A percentile compares a stretch with the other conserved stretches of the same genome.
Evolutionary conservation across 2,113 vertebrate species (phyloP).

Genomic region (Litocranius walleri): DNA sequence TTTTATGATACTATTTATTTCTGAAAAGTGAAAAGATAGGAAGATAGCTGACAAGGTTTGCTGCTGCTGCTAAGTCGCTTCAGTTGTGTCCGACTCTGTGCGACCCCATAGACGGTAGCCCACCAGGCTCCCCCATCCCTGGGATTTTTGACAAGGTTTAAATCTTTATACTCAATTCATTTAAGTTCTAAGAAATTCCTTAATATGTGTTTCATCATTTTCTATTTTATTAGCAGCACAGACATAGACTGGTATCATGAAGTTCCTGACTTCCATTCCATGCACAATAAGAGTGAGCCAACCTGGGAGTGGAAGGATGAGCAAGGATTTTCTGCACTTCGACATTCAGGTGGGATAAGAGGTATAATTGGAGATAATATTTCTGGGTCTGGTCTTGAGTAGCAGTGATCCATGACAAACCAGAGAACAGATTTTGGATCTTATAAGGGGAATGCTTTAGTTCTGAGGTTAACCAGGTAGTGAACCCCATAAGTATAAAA

Average conservation of each 20-base stretch:
- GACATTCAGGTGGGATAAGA: conserved; percentile 88
- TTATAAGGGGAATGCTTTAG: neutral
- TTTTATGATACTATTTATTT: neutral
- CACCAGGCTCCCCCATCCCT: no score
- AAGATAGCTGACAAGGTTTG: neutral
- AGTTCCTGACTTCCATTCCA: conserved; percentile 73
- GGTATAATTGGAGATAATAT: rapidly evolving
- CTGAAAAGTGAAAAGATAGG: neutral
- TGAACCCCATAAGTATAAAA: neutral
- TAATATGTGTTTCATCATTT: neutral
- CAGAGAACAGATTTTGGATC: neutral
- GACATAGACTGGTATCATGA: conserved; percentile 86
- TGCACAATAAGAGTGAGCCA: conserved; percentile 83
- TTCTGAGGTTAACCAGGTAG: neutral
- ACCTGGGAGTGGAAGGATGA: conserved; percentile 88
- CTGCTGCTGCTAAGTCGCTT: no score
- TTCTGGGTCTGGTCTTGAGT: neutral
- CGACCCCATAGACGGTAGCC: no score
- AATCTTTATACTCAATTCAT: neutral
- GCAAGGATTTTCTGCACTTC: conserved; percentile 95
- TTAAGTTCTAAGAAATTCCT: neutral
- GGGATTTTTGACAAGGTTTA: neutral
- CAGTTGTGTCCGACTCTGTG: no score
- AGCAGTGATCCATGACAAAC: neutral
- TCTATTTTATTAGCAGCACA: conserved; percentile 75